These are phyloP conservation scores for Tretioscincus oriximinensis DNA, from an alignment of 2,113 vertebrate species.

Conservation along the genomic window DNA sequence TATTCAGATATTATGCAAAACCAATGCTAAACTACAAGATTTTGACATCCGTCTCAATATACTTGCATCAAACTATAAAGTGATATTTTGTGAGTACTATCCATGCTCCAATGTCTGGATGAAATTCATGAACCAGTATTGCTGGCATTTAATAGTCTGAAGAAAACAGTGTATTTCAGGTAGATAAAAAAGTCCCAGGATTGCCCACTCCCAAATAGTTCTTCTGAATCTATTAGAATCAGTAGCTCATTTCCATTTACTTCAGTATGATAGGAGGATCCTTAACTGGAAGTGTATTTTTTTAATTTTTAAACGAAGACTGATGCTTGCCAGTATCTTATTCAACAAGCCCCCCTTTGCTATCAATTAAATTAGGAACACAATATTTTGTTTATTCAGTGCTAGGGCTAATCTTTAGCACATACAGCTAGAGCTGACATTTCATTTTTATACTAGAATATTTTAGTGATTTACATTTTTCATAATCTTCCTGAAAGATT, in stretches of 20 bases:
- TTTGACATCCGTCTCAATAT: too few species aligned
- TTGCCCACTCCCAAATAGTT: background rate
- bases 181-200: background rate
- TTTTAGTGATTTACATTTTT: conserved; percentile 22
- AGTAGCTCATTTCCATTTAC: background rate
- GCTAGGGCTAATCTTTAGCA: conserved; percentile 13
- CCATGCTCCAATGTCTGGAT: too few species aligned
- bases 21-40: background rate
- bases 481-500: conserved; percentile 34
- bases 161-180: too few species aligned
- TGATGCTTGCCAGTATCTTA: conserved; percentile 22
- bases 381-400: conserved; percentile 35
- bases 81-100: too few species aligned
- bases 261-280: background rate
- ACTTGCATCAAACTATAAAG: too few species aligned
- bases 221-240: background rate
- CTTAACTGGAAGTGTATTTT: background rate
- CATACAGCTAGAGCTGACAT: conserved; percentile 17
- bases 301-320: background rate
- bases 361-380: conserved; percentile 31
- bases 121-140: too few species aligned
- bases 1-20: background rate
- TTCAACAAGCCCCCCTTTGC: conserved; percentile 5
- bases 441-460: conserved; percentile 4
- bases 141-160: too few species aligned